These are phyloP conservation scores for zebrafish (Danio rerio) DNA, from an alignment of 2,113 vertebrate species.

Conservation along the genomic window GRCz12tu NC_133188.1:6021001-6021500, in stretches of 20 bases:
- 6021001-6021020: too few relatives aligned
- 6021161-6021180: conserved; percentile 17
- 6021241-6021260: conserved; percentile 40
- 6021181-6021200: conserved; percentile 36
- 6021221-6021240: conserved; percentile 30
- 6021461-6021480: background rate
- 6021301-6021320: background rate
- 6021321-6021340: background rate
- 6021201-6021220: conserved; percentile 37
- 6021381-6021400: background rate
- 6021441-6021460: background rate
- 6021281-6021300: conserved; percentile 8
- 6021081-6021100: conserved; percentile 59
- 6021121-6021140: conserved; percentile 49
- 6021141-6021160: conserved; percentile 11
- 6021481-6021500: background rate
- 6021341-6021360: too few relatives aligned
- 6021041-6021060: conserved; percentile 3
- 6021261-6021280: conserved; percentile 63
- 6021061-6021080: conserved; percentile 25
- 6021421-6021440: background rate
- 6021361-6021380: background rate
- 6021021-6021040: background rate
- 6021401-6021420: background rate
- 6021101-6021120: conserved; percentile 61